Evolutionary conservation across 2,797 vertebrate species (phyloP), one percentile per base, ranked within the genome.

Genomic region (Oophaga sylvatica): DNA sequence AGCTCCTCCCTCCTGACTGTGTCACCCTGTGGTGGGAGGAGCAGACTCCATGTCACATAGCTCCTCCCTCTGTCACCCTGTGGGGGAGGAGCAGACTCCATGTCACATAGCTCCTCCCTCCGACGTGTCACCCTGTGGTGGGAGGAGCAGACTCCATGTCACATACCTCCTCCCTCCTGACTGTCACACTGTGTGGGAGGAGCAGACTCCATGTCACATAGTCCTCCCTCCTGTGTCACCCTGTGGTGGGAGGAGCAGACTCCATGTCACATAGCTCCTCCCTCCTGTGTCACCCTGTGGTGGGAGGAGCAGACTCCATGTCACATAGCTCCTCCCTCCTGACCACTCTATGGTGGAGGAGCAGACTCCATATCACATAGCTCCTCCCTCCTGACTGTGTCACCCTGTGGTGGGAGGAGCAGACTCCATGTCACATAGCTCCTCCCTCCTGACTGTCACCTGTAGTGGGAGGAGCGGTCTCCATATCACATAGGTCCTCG

Each of bases 351-450:
- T n/a, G 45, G 12, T 53, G 20, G 83, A 8, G 48, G 6, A 53
- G 48, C 48, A 53, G 2, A 63, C 71, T 77, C 35, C 71, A 63
- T 84, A 60, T 13, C 29, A 67, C 53, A 80, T 26, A 57, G 45
- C 75, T 19, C 20, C 76, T 8, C 22, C 31, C 12, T 79, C 62
- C 29, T 15, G 12, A 35, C 35, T 35, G 0, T 35, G 35, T 67
- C 19, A 83, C 53, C 68, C 48, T 83, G 53, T n/a, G 68, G 65
- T 83, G 81, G 67, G 67, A 73, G 81, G 67, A 1, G 53, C 53
- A 71, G 2, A 41, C 48, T 4, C 48, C 48, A 4, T 53, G 48
- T 53, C 48, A 53, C 48, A 53, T 53, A 53, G 48, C 48, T 53
- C 48, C 48, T 53, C 48, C 29, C 8, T 8, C 19, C 4, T 81